Evolutionary conservation across 1,140 invertebrate species (phyloP), one percentile per base, ranked within the genome.

Genomic region (Calosoma granatense): DNA sequence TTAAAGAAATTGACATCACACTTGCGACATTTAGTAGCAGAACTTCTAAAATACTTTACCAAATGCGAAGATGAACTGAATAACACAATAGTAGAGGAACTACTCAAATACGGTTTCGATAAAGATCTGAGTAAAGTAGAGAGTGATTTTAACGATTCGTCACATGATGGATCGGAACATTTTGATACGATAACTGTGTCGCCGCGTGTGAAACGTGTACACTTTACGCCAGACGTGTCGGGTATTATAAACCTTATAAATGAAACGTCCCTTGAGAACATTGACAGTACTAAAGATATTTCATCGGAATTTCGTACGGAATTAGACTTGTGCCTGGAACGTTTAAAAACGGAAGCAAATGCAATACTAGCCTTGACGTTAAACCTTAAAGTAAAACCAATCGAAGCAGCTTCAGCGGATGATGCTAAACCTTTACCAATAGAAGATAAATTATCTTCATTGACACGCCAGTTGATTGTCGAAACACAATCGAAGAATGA

Each of bases 31-130:
- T 74, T 84, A 6, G 71, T 88, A 21, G 72, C 75, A 6, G 82
- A 87, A 61, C 71, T 89, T 60, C 75, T 85, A 22, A 81, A 81
- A 59, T 88, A 87, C 69, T 85, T 87, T 63, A 77, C 76, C 1
- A 75, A 78, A 54, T 88, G 85, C 56, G 87, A 90, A 71, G 84
- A 87, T 65, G 87, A 88, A 71, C 68, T 88, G 3, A 89, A 87
- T 67, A 83, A 79, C 53, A 86, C 83, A 1, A 68, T 89, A 15
- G 78, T 87, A 0, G 80, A 78, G 26, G 80, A 85, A 64, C 74
- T 87, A 54, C 61, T 81, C 14, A 80, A 76, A 21, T 66, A 72
- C 62, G 61, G 67, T 67, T 61, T 64, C 56, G 56, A 62, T 47
- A 57, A 68, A 64, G 64, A 61, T 36, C 9, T 62, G 23, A 63